These are phyloP conservation scores for Tetraodon nigroviridis DNA, from an alignment of 2,113 vertebrate genomes.

Conservation along the genomic window DNA sequence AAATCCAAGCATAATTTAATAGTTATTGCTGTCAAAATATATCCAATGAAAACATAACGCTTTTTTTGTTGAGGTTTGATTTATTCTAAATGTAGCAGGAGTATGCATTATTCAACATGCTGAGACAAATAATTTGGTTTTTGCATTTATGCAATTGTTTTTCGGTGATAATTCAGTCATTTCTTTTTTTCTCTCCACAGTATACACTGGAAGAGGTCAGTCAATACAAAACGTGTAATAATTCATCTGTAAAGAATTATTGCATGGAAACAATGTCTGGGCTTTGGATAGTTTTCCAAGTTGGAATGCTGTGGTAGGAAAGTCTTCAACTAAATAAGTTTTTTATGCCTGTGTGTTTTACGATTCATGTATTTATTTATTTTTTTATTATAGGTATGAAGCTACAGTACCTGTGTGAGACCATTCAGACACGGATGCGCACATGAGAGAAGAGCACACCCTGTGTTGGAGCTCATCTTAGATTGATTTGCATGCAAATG, in stretches of 20 bases:
- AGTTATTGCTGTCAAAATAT: not conserved
- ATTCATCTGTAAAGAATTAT: conserved; percentile 16
- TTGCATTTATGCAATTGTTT: not conserved
- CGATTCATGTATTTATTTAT: too few relatives aligned
- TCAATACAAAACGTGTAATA: conserved; percentile 9
- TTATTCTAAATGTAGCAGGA: not conserved
- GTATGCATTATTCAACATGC: not conserved
- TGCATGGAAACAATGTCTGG: conserved; percentile 17
- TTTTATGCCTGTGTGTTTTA: not conserved
- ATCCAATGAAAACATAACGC: conserved; percentile 2
- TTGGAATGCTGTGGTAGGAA: conserved; percentile 3
- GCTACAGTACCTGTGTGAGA: too few relatives aligned
- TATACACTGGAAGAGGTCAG: conserved; percentile 2
- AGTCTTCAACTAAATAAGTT: conserved; percentile 9
- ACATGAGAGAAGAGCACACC: conserved; percentile 12
- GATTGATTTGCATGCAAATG: conserved; percentile 38
- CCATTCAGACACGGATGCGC: not conserved
- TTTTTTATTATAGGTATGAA: too few relatives aligned
- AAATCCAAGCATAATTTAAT: too few relatives aligned
- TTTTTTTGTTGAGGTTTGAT: not conserved
- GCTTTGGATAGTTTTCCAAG: conserved; percentile 14
- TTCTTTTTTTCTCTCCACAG: not conserved
- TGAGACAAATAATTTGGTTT: conserved; percentile 7
- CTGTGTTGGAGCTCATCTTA: too few relatives aligned
- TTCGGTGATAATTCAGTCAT: too few relatives aligned